Evolutionary conservation across 2,888 invertebrate genomes (phyloP).

Genomic region (Phyto melanocephala): DNA sequence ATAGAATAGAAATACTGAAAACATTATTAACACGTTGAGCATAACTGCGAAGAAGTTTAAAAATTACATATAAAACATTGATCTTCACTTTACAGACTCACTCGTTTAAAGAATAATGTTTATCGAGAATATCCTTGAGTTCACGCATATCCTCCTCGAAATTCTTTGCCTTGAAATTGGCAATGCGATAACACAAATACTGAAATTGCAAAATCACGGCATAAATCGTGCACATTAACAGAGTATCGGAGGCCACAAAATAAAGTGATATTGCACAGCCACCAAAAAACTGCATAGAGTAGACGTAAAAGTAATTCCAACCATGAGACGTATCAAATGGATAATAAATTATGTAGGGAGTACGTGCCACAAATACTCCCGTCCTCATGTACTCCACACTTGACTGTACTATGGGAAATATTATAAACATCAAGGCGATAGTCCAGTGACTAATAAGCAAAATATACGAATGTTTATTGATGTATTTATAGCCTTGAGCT

Average conservation of each 20-base stretch:
- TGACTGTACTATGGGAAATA: constrained; percentile 66
- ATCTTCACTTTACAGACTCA: constrained; percentile 36
- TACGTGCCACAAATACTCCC: constrained; percentile 32
- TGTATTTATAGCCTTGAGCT: constrained; percentile 45
- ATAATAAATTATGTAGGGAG: constrained; percentile 66
- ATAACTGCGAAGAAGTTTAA: constrained; percentile 38
- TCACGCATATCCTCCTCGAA: constrained; percentile 61
- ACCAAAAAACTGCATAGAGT: constrained; percentile 53
- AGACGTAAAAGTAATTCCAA: constrained; percentile 34
- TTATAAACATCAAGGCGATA: constrained; percentile 66
- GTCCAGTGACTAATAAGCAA: constrained; percentile 54
- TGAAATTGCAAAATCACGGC: constrained; percentile 67
- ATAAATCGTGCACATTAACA: constrained; percentile 63
- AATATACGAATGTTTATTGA: constrained; percentile 39
- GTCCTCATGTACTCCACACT: constrained; percentile 51
- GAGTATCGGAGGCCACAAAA: constrained; percentile 66
- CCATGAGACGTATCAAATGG: constrained; percentile 56
- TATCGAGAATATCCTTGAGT: constrained; percentile 57
- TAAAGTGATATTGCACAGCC: constrained; percentile 49
- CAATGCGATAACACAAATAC: constrained; percentile 62
- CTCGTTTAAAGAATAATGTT: constrained; percentile 66
- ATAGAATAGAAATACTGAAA: constrained; percentile 66
- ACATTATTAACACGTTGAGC: constrained; percentile 62
- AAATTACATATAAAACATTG: background rate
- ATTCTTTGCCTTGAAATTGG: constrained; percentile 55